Evolutionary conservation across 2,888 invertebrate genomes (phyloP), one percentile per base, ranked within the genome.

Genomic region (Andrena bicolor): DNA sequence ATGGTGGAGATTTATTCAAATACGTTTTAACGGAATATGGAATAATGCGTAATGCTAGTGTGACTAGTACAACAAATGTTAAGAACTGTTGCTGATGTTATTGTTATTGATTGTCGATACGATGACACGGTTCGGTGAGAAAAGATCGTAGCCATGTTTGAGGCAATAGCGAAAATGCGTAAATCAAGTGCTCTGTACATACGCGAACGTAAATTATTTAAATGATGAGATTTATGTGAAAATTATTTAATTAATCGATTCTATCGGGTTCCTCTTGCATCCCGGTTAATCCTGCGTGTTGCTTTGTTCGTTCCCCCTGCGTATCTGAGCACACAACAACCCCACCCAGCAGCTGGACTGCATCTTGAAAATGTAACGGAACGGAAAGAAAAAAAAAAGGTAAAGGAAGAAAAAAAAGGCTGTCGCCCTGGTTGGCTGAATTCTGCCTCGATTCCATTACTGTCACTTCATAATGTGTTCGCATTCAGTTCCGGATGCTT

Each of bases 261-360:
- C 61, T 20, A 68, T 78, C 63, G 53, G 83, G 72, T 80, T 71
- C 61, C 76, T 76, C 63, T 51, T 61, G 76, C 65, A 72, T 64
- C 81, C 65, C 60, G 75, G 53, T 63, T 73, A 80, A 77, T 65
- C 56, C 53, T 56, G 68, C 41, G 68, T 78, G 60, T 77, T 64
- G 65, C 61, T 78, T 76, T 65, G 64, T 69, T 82, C 61, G 64
- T 86, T 79, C 60, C 53, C 78, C 80, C 72, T 81, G 76, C 80
- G 72, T 81, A 79, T 82, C 76, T 74, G 72, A 88, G 79, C 76
- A 79, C 72, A 78, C 76, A 87, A 41, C 41, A 10, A 90, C 89
- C 70, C 92, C 92, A 93, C 92, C 90, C 91, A 93, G 93, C 93
- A 94, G 93, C 93, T 93, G 93, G 93, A 91, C 93, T 94, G 93